A percentile compares a stretch with the other conserved stretches of the same genome.
Conservation (phyloP, 2,888 invertebrate species). For the Drosophila peninsularis region DNA sequence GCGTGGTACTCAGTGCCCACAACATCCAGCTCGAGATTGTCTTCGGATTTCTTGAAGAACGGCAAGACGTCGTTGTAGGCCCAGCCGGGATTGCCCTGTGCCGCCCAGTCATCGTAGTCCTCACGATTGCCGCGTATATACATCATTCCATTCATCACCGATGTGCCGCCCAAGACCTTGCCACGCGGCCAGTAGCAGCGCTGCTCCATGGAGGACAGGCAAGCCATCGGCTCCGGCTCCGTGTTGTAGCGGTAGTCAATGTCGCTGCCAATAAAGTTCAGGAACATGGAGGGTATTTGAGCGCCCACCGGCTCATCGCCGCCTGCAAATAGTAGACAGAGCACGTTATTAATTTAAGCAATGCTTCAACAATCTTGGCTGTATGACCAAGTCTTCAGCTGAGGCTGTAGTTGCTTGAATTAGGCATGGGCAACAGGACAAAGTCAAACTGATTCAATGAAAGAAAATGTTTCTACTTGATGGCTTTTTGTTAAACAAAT, state of each 20-base stretch:
- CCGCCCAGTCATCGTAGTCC: constrained; percentile 95
- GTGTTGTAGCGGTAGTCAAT: constrained; percentile 96
- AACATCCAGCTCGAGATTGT: constrained; percentile 89
- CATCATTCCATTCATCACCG: constrained; percentile 98
- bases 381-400: not conserved
- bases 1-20: constrained; percentile 92
- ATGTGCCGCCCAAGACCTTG: constrained; percentile 95
- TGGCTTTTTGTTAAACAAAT: not conserved
- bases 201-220: constrained; percentile 88
- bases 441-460: too few relatives aligned
- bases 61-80: constrained; percentile 94
- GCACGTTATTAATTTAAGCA: not conserved
- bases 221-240: constrained; percentile 92
- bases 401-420: not conserved
- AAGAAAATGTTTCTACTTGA: too few relatives aligned
- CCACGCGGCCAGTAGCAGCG: constrained; percentile 94
- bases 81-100: constrained; percentile 94
- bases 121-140: constrained; percentile 94
- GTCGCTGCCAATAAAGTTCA: constrained; percentile 93
- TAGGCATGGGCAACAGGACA: not conserved
- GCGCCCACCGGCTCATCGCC: constrained; percentile 94
- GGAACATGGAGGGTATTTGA: constrained; percentile 95
- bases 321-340: constrained; percentile 84
- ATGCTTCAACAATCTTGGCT: not conserved
- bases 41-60: constrained; percentile 93